phyloP scores from a whole-genome alignment of 2,113 vertebrate species.

The Dipodomys stephensi region DNA sequence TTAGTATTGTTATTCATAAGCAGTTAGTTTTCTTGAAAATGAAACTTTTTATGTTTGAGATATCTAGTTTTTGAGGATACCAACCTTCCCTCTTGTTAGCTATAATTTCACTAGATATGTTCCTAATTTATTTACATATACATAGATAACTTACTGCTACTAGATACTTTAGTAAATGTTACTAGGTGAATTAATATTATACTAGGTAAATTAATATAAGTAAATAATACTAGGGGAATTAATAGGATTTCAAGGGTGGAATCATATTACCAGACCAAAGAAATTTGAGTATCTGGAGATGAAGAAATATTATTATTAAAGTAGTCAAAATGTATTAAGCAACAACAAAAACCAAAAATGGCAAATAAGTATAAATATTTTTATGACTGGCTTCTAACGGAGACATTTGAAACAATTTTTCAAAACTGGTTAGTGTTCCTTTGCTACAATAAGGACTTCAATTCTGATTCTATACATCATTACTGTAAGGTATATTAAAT shows the following conservation, averaged over 20 bases:
- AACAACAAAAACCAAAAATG: neutral
- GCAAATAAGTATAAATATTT: neutral
- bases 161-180: too few relatives aligned
- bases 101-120: neutral
- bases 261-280: neutral
- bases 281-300: neutral
- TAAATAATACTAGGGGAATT: neutral
- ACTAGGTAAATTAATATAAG: too few relatives aligned
- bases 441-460: neutral
- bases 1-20: neutral
- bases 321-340: neutral
- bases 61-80: neutral
- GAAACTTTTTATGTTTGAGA: neutral
- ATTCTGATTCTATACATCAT: neutral
- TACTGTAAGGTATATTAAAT: neutral
- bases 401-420: too few relatives aligned
- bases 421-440: neutral
- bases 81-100: neutral
- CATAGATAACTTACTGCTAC: too few relatives aligned
- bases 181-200: too few relatives aligned
- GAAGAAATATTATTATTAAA: neutral
- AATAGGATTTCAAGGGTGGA: neutral
- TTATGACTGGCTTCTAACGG: neutral
- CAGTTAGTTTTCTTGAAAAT: neutral
- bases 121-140: neutral